These are phyloP conservation scores for Polietes domitor DNA, from an alignment of 2,888 invertebrate species.

Conservation along the genomic window DNA sequence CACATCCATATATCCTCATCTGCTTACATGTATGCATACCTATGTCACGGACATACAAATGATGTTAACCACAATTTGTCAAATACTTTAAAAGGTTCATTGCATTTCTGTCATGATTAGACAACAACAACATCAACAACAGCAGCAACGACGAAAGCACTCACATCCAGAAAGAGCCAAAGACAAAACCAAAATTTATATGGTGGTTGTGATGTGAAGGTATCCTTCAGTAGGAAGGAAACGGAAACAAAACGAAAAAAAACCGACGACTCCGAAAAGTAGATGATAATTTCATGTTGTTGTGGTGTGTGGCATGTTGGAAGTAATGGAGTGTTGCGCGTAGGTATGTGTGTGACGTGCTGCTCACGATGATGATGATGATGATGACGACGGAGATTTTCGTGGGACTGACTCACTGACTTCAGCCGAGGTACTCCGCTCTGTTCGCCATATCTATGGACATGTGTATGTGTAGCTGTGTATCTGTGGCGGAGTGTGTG, in stretches of 20 bases:
- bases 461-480: neutral
- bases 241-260: conserved; percentile 18
- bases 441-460: neutral
- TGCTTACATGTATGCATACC: too few relatives aligned
- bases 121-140: neutral
- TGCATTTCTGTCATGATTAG: conserved; percentile 14
- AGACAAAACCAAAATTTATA: neutral
- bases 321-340: conserved; percentile 10
- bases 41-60: conserved; percentile 1
- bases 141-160: neutral
- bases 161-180: neutral
- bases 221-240: neutral
- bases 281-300: conserved; percentile 43
- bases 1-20: too few relatives aligned
- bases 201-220: neutral
- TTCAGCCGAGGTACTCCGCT: neutral
- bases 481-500: conserved; percentile 6
- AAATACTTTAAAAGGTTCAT: conserved; percentile 34
- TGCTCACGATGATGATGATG: too few relatives aligned
- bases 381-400: conserved; percentile 12
- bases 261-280: conserved; percentile 12
- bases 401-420: neutral
- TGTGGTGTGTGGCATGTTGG: neutral
- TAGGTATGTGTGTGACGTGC: neutral
- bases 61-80: conserved; percentile 17